Evolutionary conservation across 1,140 invertebrate genomes (phyloP).

Genomic region (Pseudomyrmex concolor): DNA sequence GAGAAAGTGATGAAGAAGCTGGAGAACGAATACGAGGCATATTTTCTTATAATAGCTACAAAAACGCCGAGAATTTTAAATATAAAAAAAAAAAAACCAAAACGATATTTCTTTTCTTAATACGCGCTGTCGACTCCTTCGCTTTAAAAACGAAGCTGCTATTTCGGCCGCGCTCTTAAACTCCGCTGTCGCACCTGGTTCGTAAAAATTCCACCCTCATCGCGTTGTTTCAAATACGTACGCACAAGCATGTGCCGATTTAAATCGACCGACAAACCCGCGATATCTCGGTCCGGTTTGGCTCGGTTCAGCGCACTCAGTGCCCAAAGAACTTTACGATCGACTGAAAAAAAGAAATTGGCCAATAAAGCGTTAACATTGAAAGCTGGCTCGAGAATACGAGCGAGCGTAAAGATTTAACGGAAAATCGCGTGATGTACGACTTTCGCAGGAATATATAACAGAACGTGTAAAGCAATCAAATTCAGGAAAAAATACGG

Average conservation of each 20-base stretch:
- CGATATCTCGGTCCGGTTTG: constrained; percentile 18
- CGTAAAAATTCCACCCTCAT: constrained; percentile 51
- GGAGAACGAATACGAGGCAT: constrained; percentile 1
- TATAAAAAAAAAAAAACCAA: not conserved
- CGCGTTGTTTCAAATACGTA: constrained; percentile 21
- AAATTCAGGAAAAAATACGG: not conserved
- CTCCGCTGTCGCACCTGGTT: constrained; percentile 37
- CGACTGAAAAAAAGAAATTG: constrained; percentile 43
- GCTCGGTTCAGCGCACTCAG: not conserved
- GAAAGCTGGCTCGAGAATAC: constrained; percentile 24
- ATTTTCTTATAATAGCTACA: constrained; percentile 18
- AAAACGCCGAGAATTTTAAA: not conserved
- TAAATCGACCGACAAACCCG: constrained; percentile 42
- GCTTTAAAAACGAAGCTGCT: constrained; percentile 21
- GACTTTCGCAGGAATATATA: not conserved
- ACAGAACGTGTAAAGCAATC: not conserved
- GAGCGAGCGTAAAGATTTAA: constrained; percentile 45
- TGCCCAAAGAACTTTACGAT: constrained; percentile 40
- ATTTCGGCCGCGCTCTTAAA: constrained; percentile 63
- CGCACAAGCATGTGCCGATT: constrained; percentile 36
- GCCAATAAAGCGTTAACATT: constrained; percentile 11
- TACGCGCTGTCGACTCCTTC: not conserved
- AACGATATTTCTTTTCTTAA: not conserved
- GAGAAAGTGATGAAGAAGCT: constrained; percentile 30
- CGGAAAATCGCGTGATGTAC: constrained; percentile 40